These are phyloP conservation scores for Scrobipalpa atriplicella DNA, from an alignment of 2,888 invertebrate species.

Conservation along the genomic window DNA sequence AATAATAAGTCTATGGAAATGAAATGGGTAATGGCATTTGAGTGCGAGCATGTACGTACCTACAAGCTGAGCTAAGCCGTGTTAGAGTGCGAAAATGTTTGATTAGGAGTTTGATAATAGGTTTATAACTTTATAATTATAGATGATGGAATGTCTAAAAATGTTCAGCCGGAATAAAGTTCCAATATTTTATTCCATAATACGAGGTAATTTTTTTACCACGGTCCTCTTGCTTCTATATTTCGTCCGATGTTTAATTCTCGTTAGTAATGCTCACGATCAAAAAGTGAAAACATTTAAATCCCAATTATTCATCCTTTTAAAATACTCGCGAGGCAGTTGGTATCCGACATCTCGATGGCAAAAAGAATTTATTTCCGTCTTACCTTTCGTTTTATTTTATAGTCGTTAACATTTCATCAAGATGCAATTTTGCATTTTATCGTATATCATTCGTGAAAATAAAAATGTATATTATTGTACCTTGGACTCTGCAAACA, in stretches of 20 bases:
- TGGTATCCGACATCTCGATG: slow-evolving; percentile 28
- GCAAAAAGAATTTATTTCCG: slow-evolving; percentile 29
- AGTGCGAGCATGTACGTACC: not conserved
- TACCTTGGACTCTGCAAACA: slow-evolving; percentile 35
- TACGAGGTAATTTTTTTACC: not conserved
- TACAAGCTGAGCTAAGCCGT: not conserved
- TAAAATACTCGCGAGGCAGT: slow-evolving; percentile 10
- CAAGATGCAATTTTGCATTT: slow-evolving; percentile 46
- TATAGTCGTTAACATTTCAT: slow-evolving; percentile 49
- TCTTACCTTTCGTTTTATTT: slow-evolving; percentile 44
- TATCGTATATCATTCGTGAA: slow-evolving; percentile 44
- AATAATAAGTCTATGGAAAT: not conserved
- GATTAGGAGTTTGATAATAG: no score
- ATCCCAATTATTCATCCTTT: slow-evolving; percentile 25
- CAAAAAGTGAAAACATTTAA: slow-evolving; percentile 24
- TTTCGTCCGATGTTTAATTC: not conserved
- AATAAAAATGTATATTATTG: slow-evolving; percentile 37
- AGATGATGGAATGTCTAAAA: no score
- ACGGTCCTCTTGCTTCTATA: not conserved
- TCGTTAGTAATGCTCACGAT: not conserved
- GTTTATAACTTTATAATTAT: no score
- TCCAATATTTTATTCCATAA: no score
- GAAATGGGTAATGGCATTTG: not conserved
- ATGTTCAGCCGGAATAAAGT: no score
- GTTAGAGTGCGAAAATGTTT: no score